Evolutionary conservation across 2,797 vertebrate species (phyloP).

Genomic region (Platyrinchus mystaceus): DNA sequence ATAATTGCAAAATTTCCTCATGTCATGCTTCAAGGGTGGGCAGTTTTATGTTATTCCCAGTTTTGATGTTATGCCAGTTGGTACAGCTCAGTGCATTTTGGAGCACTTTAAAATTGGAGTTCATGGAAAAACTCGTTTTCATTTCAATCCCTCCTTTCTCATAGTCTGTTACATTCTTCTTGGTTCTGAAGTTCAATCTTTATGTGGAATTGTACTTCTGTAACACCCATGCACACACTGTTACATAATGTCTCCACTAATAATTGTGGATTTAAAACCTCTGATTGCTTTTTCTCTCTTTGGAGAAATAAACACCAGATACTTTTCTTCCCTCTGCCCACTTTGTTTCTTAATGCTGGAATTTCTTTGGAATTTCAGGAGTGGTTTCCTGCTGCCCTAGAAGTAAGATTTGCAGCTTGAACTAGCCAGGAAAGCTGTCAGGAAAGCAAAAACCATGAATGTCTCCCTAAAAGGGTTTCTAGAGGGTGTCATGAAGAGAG

Average conservation of each 20-base stretch:
- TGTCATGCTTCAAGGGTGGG: conserved; percentile 38
- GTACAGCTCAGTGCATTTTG: conserved; percentile 13
- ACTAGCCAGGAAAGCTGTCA: background rate
- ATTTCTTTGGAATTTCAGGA: background rate
- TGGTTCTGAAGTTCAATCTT: background rate
- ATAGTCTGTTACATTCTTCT: background rate
- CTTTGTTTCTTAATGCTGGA: background rate
- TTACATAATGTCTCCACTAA: background rate
- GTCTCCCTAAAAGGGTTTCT: background rate
- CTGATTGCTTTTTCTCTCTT: background rate
- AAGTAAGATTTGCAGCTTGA: background rate
- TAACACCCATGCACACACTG: background rate
- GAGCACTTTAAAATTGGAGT: background rate
- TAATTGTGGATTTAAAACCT: background rate
- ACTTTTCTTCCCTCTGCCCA: background rate
- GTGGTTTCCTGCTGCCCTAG: background rate
- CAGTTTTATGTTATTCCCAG: conserved; percentile 41
- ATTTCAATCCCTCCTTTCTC: conserved; percentile 7
- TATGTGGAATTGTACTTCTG: background rate
- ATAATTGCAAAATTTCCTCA: conserved; percentile 49
- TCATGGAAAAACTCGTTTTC: conserved; percentile 21
- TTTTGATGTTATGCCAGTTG: conserved; percentile 22
- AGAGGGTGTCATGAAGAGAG: background rate
- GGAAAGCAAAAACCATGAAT: background rate
- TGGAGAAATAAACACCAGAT: background rate